Evolutionary conservation across 2,797 vertebrate species (phyloP).

Genomic region (Botia kubotai): DNA sequence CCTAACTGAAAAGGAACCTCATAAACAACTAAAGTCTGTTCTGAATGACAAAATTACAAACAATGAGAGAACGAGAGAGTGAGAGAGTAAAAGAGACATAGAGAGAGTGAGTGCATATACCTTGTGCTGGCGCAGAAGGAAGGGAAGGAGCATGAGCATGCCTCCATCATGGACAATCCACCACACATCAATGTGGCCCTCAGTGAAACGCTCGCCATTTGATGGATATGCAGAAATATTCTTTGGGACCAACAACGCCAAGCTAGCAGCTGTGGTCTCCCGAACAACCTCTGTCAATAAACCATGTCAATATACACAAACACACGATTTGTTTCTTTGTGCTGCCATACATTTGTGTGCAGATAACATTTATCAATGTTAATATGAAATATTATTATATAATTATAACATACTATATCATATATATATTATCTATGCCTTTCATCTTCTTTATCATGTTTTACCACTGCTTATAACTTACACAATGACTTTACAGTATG

Average conservation of each 20-base stretch:
- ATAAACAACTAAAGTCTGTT: no score
- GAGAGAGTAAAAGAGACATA: no score
- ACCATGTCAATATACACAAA: neutral
- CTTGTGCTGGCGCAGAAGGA: slow-evolving; percentile 97
- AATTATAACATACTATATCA: no score
- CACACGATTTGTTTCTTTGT: neutral
- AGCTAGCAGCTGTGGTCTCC: slow-evolving; percentile 91
- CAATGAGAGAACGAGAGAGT: no score
- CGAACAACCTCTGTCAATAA: slow-evolving; percentile 86
- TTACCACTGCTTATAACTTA: neutral
- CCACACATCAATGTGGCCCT: slow-evolving; percentile 98
- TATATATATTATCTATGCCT: neutral
- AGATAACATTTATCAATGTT: neutral
- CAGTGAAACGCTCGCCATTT: slow-evolving; percentile 94
- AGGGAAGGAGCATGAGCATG: slow-evolving; percentile 97
- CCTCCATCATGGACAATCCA: slow-evolving; percentile 98
- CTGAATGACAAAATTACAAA: no score
- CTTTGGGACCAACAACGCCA: slow-evolving; percentile 94
- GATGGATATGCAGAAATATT: slow-evolving; percentile 93
- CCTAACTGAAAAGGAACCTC: no score
- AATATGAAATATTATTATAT: no score
- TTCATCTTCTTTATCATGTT: neutral
- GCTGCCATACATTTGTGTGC: neutral
- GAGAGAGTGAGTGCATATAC: slow-evolving; percentile 66
- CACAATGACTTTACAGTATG: neutral